A percentile compares a stretch with the other conserved stretches of the same genome.
Conservation (phyloP, 2,113 vertebrate species). For the Eolophus roseicapilla region DNA sequence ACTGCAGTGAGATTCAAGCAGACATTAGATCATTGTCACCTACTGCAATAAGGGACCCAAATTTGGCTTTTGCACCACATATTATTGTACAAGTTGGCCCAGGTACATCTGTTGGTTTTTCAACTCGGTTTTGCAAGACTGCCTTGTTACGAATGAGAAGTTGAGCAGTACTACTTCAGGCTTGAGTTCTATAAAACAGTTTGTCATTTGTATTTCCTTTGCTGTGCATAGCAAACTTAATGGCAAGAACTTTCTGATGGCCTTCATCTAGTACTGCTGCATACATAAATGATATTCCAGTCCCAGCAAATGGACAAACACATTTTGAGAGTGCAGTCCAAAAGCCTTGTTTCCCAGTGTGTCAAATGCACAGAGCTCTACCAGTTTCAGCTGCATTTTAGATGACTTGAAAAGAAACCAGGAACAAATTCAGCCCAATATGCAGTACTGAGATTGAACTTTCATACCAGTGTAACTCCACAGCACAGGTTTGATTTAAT, state of each 20-base stretch:
- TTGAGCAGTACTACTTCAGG: not conserved
- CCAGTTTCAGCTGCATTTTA: not conserved
- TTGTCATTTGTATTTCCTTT: not conserved
- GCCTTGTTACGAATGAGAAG: not conserved
- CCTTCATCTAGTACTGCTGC: not conserved
- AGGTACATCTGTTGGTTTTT: not conserved
- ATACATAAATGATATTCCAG: not conserved
- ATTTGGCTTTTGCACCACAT: not conserved
- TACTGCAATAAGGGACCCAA: not conserved
- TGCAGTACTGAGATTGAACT: not conserved
- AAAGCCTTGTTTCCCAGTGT: not conserved
- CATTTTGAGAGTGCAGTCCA: not conserved
- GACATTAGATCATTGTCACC: not conserved
- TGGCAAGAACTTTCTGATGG: not conserved
- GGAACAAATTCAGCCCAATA: not conserved
- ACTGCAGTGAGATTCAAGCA: not conserved
- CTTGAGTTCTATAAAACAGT: not conserved
- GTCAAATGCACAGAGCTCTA: not conserved
- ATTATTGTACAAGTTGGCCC: not conserved
- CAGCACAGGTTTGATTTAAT: not conserved
- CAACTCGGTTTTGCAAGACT: not conserved
- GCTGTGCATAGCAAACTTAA: not conserved
- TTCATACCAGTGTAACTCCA: not conserved
- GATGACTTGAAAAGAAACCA: not conserved
- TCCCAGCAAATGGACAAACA: not conserved